Evolutionary conservation across 1,140 invertebrate species (phyloP), one percentile per base, ranked within the genome.

Genomic region (Drosophila lini): DNA sequence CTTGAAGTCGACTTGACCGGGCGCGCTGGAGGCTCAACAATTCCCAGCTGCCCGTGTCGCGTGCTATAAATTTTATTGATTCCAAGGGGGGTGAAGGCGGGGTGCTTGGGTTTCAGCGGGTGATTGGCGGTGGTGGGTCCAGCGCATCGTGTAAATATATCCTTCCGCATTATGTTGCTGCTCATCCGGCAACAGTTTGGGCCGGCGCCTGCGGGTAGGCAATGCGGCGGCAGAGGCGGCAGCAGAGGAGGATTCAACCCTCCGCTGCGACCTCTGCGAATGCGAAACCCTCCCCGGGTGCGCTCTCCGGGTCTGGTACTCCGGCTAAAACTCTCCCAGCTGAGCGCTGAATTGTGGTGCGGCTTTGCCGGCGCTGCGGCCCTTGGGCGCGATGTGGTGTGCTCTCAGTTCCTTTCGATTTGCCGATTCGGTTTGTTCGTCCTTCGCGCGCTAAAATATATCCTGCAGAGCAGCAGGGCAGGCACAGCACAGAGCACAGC

Each of bases 61-160:
- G 83, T 86, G 83, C 84, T 86, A 88, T 77, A 88, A 88, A 88
- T 82, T 88, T 88, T 86, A 86, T 86, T 71, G 83, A 86, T 86
- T 77, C 58, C 52, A 38, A 36, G 8, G 65, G 61, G 34, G 3
- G 15, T 15, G n/a, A 7, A 8, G 22, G 7, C 13, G 44, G 15
- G 67, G 48, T 31, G 28, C 22, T 11, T 16, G 48, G 48, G 11
- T 22, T 42, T n/a, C 10, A 41, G 2, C 36, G 58, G 55, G 58
- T 32, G 55, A 42, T 25, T 74, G 80, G 74, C 78, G 75, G 67
- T 82, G 76, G 74, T 78, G 61, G 70, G 60, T 80, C 70, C 59
- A 64, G 77, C 81, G 79, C 82, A 86, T 86, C 84, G 73, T 70
- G 81, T 88, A 88, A 88, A 88, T 88, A 88, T 89, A 88, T 86